Percentiles rank a stretch among this genome's conserved stretches.
Conservation (phyloP, 2,888 invertebrate species). For the Cephalotes varians region DNA sequence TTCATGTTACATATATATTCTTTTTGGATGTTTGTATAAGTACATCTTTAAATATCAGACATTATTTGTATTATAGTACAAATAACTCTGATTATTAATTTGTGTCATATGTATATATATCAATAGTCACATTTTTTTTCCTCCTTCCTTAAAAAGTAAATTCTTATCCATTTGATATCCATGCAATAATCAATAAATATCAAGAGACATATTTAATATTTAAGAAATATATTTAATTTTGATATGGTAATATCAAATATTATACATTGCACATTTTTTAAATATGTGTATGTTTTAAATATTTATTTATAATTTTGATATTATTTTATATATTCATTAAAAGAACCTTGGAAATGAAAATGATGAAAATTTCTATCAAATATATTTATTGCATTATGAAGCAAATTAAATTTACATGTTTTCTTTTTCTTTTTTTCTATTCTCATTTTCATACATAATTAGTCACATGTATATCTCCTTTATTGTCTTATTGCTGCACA, state of each 20-base stretch:
- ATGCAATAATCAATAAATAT: not conserved
- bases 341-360: not conserved
- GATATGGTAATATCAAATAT: not conserved
- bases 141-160: not conserved
- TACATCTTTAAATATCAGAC: not conserved
- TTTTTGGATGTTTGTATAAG: not conserved
- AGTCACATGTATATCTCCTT: not conserved
- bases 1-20: not conserved
- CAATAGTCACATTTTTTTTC: not conserved
- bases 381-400: not conserved
- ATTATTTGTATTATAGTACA: slow-evolving; percentile 3
- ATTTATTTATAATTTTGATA: not conserved
- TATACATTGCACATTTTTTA: not conserved
- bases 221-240: not conserved
- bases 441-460: slow-evolving; percentile 1
- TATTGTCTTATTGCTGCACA: not conserved
- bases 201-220: not conserved
- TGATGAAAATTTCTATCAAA: not conserved
- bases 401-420: not conserved
- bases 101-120: not conserved
- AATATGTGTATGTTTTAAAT: not conserved
- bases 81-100: slow-evolving; percentile 1
- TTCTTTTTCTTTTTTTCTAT: not conserved
- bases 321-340: not conserved
- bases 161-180: not conserved